Evolutionary conservation across 2,888 invertebrate species (phyloP), one percentile per base, ranked within the genome.

Genomic region (Xylota segnis): DNA sequence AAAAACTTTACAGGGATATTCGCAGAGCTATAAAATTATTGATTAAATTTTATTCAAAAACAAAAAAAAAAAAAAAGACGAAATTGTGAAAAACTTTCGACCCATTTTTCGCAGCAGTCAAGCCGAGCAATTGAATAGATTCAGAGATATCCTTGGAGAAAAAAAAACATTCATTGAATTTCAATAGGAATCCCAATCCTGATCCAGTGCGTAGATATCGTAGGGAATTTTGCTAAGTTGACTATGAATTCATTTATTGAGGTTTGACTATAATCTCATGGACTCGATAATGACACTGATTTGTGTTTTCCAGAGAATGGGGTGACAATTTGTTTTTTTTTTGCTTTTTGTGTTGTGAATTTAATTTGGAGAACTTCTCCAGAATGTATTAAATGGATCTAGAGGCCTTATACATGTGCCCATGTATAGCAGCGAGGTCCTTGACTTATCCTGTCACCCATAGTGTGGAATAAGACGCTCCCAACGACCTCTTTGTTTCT

Each of bases 11-110:
- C 29, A 47, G 14, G 29, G 40, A 23, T 23, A 61, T 72, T 72
- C 59, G 27, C 58, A 68, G 16, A 74, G 81, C 68, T 70, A 75
- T 75, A 75, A 82, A 75, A 70, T 70, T 82, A 82, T 82, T 82
- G 82, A 82, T 75, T 82, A 75, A 58, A 70, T 75, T 82, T 82
- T 43, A 27, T 18, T 50, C 7, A n/a, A 40, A 7, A 29, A 16
- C 68, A 56, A 32, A 65, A 16, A 32, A 16, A 32, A 32, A 27
- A 34, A 40, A 34, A 10, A 2, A n/a, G 10, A 23, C 40, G 3
- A 66, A 66, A 66, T 66, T 66, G 47, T 29, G n/a, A 10, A 59
- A 59, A 76, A 27, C 23, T 59, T 76, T 68, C 14, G 10, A 16
- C n/a, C 52, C n/a, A 37, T 29, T 66, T 59, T 58, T 54, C 40